A percentile compares a stretch with the other conserved stretches of the same genome.
These are phyloP conservation scores for Myodes glareolus DNA, from an alignment of 2,113 vertebrate genomes.

Conservation along the genomic window DNA sequence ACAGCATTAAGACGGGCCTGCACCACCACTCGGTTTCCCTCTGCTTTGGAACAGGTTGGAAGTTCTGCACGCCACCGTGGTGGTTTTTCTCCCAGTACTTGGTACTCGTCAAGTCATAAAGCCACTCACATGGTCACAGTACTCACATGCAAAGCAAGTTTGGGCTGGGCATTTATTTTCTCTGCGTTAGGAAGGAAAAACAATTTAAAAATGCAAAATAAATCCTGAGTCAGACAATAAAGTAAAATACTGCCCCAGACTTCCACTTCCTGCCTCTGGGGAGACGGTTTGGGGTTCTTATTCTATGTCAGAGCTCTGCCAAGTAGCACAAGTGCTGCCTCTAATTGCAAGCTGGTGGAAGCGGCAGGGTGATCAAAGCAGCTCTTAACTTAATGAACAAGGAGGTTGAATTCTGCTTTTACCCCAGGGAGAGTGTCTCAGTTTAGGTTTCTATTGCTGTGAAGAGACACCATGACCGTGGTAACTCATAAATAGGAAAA, in stretches of 20 bases:
- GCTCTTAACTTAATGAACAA: constrained; percentile 43
- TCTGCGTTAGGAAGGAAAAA: background rate
- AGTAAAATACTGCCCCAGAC: constrained; percentile 38
- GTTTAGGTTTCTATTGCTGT: background rate
- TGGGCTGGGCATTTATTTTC: constrained; percentile 58
- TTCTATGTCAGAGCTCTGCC: background rate
- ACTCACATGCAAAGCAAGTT: constrained; percentile 44
- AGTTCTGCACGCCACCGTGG: constrained; percentile 62
- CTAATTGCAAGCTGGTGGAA: constrained; percentile 6
- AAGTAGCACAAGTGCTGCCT: constrained; percentile 47
- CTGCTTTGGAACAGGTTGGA: constrained; percentile 52
- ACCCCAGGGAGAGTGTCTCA: background rate
- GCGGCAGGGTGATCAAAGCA: constrained; percentile 52
- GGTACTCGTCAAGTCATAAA: constrained; percentile 68
- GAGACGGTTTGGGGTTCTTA: constrained; percentile 43
- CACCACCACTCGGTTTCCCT: constrained; percentile 63
- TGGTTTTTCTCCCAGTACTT: constrained; percentile 50
- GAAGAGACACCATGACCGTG: background rate
- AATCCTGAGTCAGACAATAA: background rate
- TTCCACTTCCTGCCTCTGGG: constrained; percentile 11
- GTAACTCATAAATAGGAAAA: background rate
- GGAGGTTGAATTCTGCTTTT: constrained; percentile 48
- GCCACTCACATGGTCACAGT: constrained; percentile 54
- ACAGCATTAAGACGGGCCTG: constrained; percentile 50
- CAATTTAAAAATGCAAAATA: background rate